Conservation (phyloP, 2,113 vertebrate species). For the Bombycilla garrulus region DNA sequence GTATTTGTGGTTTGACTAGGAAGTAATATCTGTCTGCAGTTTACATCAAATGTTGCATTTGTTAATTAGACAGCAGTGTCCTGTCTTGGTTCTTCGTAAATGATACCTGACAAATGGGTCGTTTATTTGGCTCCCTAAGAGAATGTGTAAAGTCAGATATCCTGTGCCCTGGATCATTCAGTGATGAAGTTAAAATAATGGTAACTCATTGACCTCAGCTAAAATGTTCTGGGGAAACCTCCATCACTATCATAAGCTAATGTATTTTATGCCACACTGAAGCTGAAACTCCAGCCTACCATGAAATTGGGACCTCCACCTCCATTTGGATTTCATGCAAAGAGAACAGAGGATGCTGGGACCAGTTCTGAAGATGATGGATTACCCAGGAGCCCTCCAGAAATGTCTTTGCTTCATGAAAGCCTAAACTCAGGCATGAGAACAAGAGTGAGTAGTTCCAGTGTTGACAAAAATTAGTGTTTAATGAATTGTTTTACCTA, state of each 20-base stretch:
- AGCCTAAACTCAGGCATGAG: constrained; percentile 34
- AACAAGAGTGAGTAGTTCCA: constrained; percentile 75
- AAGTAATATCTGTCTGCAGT: not conserved
- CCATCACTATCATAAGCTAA: not conserved
- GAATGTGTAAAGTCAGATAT: not conserved
- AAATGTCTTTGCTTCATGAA: constrained; percentile 73
- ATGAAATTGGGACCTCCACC: constrained; percentile 85
- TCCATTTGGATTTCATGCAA: constrained; percentile 70
- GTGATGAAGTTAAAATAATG: not conserved
- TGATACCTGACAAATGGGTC: not conserved
- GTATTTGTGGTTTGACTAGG: not conserved
- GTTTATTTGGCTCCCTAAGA: not conserved
- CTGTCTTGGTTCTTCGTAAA: not conserved
- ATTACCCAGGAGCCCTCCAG: constrained; percentile 77
- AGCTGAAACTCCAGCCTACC: constrained; percentile 91
- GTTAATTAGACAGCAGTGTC: not conserved
- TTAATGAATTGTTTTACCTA: not conserved
- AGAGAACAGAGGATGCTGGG: constrained; percentile 75
- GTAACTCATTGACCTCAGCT: not conserved
- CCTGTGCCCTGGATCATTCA: not conserved
- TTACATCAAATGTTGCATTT: not conserved
- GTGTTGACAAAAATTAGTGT: not conserved
- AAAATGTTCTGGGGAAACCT: not conserved
- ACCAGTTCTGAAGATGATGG: constrained; percentile 82
- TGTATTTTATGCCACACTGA: constrained; percentile 17